These are phyloP conservation scores for Drosophila azteca DNA, from an alignment of 1,140 invertebrate species.

Conservation along the genomic window DNA sequence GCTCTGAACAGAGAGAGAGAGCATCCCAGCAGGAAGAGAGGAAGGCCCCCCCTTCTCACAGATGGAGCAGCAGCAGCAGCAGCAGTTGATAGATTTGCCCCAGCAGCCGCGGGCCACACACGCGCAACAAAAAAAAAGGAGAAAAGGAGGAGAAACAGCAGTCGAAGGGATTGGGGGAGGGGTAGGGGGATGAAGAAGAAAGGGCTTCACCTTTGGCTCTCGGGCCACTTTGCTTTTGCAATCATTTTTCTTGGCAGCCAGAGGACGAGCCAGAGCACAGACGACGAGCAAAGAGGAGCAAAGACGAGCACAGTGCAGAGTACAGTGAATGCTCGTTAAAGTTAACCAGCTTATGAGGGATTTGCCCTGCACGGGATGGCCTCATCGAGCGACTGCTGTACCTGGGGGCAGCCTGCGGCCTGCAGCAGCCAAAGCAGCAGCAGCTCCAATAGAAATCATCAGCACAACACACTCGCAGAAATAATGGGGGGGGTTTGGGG, in stretches of 20 bases:
- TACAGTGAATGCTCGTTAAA: conserved; percentile 12
- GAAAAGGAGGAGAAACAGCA: conserved; percentile 1
- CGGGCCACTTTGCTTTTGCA: conserved; percentile 44
- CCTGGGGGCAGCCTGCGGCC: conserved; percentile 27
- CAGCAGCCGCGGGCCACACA: conserved; percentile 74
- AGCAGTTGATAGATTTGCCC: conserved; percentile 67
- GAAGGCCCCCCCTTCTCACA: not conserved
- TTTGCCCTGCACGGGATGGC: not conserved
- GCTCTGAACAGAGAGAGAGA: conserved; percentile 5
- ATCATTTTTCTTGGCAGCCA: conserved; percentile 49
- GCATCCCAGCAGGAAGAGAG: not conserved
- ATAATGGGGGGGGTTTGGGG: conserved; percentile 34
- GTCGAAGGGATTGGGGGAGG: not conserved
- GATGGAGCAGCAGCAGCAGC: not conserved
- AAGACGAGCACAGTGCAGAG: not conserved
- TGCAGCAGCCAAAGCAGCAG: conserved; percentile 1
- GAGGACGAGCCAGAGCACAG: not conserved
- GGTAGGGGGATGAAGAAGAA: not conserved
- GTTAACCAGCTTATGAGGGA: not conserved
- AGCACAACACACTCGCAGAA: conserved; percentile 46
- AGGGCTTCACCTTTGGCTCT: conserved; percentile 41
- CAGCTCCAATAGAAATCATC: conserved; percentile 67
- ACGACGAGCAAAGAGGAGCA: conserved; percentile 5
- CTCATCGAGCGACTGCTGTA: conserved; percentile 21
- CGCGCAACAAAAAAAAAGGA: conserved; percentile 40